Conservation (phyloP, 2,888 invertebrate species). For the Pollenia griseotomentosa region DNA sequence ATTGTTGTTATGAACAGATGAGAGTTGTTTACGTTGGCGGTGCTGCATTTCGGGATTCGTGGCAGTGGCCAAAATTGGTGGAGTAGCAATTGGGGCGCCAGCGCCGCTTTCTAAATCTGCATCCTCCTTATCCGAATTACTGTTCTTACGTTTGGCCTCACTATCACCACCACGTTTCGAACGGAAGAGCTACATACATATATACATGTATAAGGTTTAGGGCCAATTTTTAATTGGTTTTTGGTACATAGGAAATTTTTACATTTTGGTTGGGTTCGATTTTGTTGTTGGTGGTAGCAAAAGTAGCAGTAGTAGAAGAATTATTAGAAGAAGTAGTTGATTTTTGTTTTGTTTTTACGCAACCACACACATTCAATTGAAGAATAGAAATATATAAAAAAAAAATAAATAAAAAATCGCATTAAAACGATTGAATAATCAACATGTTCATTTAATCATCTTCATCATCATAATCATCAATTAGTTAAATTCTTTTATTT, state of each 20-base stretch:
- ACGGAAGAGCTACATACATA: slow-evolving; percentile 76
- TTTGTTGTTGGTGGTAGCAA: slow-evolving; percentile 19
- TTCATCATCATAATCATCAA: slow-evolving; percentile 46
- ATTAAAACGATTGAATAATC: slow-evolving; percentile 70
- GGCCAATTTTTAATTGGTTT: slow-evolving; percentile 12
- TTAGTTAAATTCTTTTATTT: slow-evolving; percentile 39
- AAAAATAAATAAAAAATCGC: slow-evolving; percentile 67
- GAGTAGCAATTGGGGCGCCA: slow-evolving; percentile 76
- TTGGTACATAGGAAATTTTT: slow-evolving; percentile 14
- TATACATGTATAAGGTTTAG: not conserved
- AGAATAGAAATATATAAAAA: slow-evolving; percentile 68
- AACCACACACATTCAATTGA: slow-evolving; percentile 67
- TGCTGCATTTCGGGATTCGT: slow-evolving; percentile 81
- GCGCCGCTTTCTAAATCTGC: slow-evolving; percentile 76
- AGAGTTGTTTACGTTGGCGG: slow-evolving; percentile 81
- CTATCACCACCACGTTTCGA: slow-evolving; percentile 78
- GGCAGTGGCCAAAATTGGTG: slow-evolving; percentile 58
- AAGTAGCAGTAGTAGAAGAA: slow-evolving; percentile 15
- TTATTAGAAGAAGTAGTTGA: slow-evolving; percentile 46
- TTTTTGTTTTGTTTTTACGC: slow-evolving; percentile 42
- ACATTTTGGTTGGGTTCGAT: not conserved
- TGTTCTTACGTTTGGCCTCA: slow-evolving; percentile 82
- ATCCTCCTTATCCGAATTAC: slow-evolving; percentile 80
- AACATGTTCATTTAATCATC: slow-evolving; percentile 38
- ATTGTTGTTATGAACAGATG: slow-evolving; percentile 69